Percentiles rank a stretch among this genome's conserved stretches.
Conservation (phyloP, 2,888 invertebrate genomes). For the Caenorhabditis zanzibari region DNA sequence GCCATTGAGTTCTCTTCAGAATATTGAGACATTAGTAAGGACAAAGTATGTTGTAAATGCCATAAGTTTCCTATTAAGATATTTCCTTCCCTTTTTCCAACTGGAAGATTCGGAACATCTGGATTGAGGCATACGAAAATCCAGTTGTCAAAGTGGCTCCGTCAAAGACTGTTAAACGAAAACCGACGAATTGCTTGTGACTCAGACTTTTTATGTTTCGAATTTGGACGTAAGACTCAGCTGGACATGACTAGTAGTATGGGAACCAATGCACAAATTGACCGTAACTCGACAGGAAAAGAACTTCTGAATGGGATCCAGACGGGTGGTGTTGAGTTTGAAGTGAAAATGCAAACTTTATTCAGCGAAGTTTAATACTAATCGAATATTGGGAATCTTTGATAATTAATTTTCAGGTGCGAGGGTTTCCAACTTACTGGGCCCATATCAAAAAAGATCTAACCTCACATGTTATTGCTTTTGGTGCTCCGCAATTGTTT, state of each 20-base stretch:
- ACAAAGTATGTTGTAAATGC: not conserved
- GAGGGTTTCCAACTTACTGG: constrained; percentile 3
- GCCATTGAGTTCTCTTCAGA: not conserved
- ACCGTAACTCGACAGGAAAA: not conserved
- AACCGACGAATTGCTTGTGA: not conserved
- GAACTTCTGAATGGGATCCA: not conserved
- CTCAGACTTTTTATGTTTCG: not conserved
- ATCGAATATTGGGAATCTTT: not conserved
- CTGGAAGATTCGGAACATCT: not conserved
- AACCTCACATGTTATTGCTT: constrained; percentile 19
- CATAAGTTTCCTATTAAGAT: not conserved
- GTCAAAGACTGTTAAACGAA: not conserved
- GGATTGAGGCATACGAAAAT: not conserved
- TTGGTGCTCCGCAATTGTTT: constrained; percentile 25
- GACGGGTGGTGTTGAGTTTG: not conserved
- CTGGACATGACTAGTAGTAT: not conserved
- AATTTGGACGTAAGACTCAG: not conserved
- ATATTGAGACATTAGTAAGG: not conserved
- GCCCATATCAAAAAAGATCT: constrained; percentile 2
- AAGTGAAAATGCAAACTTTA: not conserved
- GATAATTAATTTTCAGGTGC: not conserved
- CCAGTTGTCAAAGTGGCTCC: not conserved
- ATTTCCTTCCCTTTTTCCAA: not conserved
- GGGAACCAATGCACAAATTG: not conserved
- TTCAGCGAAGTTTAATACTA: not conserved